These are phyloP conservation scores for Cheirogaleus major DNA, from an alignment of 2,797 vertebrate genomes.

Conservation along the genomic window DNA sequence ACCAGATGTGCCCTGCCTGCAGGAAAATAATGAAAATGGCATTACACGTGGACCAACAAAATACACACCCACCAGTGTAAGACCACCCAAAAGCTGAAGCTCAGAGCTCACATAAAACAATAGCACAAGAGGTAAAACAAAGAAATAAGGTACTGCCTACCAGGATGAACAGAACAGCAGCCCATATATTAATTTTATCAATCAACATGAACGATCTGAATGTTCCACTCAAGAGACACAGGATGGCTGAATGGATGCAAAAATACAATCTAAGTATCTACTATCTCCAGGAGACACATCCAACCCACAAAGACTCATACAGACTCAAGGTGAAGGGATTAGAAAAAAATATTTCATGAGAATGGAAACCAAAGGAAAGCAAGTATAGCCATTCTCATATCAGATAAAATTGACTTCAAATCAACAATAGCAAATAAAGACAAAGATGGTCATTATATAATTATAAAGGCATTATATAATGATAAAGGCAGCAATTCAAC, in stretches of 20 bases:
- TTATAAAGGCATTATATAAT: neutral
- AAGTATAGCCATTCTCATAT: neutral
- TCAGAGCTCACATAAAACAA: neutral
- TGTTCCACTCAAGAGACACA: neutral
- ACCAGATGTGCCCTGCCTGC: neutral
- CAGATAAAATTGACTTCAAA: neutral
- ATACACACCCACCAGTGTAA: neutral
- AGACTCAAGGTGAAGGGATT: neutral
- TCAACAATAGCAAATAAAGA: neutral
- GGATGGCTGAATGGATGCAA: neutral
- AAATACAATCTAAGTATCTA: neutral
- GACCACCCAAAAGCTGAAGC: neutral
- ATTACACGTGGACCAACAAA: neutral
- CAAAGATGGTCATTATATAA: neutral
- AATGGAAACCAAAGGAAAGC: neutral
- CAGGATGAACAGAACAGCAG: neutral
- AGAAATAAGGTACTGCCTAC: neutral
- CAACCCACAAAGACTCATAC: neutral
- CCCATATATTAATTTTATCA: neutral
- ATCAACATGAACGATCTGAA: neutral
- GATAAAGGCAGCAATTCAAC: neutral
- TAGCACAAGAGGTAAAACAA: neutral
- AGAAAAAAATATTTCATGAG: neutral
- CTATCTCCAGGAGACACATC: neutral
- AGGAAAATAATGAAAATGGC: neutral